Evolutionary conservation across 2,113 vertebrate species (phyloP).

Genomic region (Gallinago paraguaiae): DNA sequence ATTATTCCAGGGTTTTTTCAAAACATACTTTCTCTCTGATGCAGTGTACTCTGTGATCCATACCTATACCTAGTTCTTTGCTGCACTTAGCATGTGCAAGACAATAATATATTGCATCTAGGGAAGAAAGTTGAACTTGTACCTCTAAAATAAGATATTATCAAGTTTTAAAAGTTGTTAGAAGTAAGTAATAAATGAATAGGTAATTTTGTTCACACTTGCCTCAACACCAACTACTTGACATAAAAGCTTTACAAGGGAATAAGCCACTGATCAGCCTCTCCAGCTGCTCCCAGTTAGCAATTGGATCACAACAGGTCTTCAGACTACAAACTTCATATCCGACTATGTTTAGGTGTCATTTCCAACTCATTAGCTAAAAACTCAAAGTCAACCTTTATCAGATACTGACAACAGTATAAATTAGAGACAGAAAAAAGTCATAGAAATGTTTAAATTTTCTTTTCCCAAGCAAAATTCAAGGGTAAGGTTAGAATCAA

Average conservation of each 20-base stretch:
- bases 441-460: neutral
- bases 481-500: neutral
- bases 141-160: slow-evolving; percentile 57
- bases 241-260: neutral
- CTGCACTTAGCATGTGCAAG: slow-evolving; percentile 13
- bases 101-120: neutral
- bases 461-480: neutral
- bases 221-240: slow-evolving; percentile 25
- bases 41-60: neutral
- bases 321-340: neutral
- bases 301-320: neutral
- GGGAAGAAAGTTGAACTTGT: slow-evolving; percentile 52
- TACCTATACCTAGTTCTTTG: neutral
- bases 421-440: neutral
- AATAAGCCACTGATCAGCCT: neutral
- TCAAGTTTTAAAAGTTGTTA: slow-evolving; percentile 47
- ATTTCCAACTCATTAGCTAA: neutral
- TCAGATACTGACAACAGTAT: neutral
- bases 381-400: neutral
- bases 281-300: neutral
- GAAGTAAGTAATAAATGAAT: slow-evolving; percentile 44
- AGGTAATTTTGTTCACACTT: neutral
- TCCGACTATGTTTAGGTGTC: neutral
- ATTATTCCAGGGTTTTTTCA: neutral
- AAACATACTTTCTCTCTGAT: neutral